A percentile compares a stretch with the other conserved stretches of the same genome.
These are phyloP conservation scores for Centroberyx gerrardi DNA, from an alignment of 2,797 vertebrate species.

Conservation along the genomic window DNA sequence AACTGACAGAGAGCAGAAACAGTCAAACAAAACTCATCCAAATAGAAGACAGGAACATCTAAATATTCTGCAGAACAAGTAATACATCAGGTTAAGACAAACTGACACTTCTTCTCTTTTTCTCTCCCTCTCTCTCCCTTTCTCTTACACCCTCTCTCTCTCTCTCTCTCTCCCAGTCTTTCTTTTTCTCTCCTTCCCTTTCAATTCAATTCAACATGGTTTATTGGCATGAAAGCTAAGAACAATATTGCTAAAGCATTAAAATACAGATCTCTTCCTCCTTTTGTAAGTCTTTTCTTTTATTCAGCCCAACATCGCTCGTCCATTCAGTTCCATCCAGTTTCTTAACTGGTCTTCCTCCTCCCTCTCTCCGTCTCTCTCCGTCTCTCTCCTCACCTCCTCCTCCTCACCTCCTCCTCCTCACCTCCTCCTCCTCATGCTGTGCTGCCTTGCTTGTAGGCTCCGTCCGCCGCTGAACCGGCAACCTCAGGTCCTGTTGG, in stretches of 20 bases:
- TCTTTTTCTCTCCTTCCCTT: neutral
- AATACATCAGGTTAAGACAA: neutral
- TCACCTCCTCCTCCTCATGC: neutral
- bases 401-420: neutral
- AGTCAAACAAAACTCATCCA: neutral
- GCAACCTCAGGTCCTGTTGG: slow-evolving; percentile 49
- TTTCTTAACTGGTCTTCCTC: neutral
- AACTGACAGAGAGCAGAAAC: too few relatives aligned
- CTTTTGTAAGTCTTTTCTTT: too few relatives aligned
- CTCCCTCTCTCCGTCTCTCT: neutral
- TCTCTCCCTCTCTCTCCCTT: slow-evolving; percentile 25
- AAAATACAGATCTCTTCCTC: too few relatives aligned
- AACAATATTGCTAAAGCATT: too few relatives aligned
- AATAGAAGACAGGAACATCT: neutral
- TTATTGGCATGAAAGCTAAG: too few relatives aligned
- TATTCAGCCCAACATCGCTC: too few relatives aligned
- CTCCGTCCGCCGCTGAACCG: neutral
- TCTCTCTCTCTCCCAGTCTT: neutral
- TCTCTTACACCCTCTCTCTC: slow-evolving; percentile 6
- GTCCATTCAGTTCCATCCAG: too few relatives aligned
- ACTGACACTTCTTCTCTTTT: neutral
- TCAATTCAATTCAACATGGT: too few relatives aligned
- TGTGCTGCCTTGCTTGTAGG: slow-evolving; percentile 55
- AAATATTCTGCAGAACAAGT: slow-evolving; percentile 1
- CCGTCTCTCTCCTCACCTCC: neutral